Base-by-base conservation (phyloP, 2,113 vertebrate species). In the Empidonax traillii region DNA sequence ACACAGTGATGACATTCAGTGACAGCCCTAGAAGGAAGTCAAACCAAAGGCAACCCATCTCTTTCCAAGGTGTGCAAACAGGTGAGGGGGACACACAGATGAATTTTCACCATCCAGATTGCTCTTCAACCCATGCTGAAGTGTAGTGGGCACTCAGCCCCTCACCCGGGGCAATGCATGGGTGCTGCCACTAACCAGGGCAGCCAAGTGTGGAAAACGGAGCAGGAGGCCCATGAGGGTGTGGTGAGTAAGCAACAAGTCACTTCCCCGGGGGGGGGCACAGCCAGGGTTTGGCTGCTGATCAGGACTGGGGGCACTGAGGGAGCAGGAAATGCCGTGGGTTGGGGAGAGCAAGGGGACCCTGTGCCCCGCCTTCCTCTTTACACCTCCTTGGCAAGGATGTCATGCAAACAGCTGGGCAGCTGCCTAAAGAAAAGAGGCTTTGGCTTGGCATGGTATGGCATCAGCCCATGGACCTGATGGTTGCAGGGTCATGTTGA, bases 1-100 rank as follows among this genome's bases (percentile, higher is more conserved):
- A 56, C 27, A 9, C 55, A 49, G 1, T 19, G 27, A 15, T 69
- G 59, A 77, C 82, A 72, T 49, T 21, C 58, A 17, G 14, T 33
- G 69, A 56, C 46, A 94, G 16, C 37, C 33, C 77, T 67, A 22
- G 9, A 11, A 90, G 46, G 51, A 74, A 53, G 46, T 33, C 4
- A 3, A 55, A 53, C 13, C 1, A 2, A 11, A 0, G 1, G 46
- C 41, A 86, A 9, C 19, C 37, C 0, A 0, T 35, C 65, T 63
- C 93, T 28, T 77, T 52, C 47, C 35, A 55, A 67, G n/a, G 30
- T 31, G 6, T 47, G 52, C 44, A 52, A 63, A 20, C 18, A 24
- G 81, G 4, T 0, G 2, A 59, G 28, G 28, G 14, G 17, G 8
- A 24, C 3, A 39, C 10, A 16, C 9, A 14, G 30, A n/a, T 7